Evolutionary conservation across 1,140 invertebrate genomes (phyloP), one percentile per base, ranked within the genome.

Genomic region (Hylaeus anthracinus): DNA sequence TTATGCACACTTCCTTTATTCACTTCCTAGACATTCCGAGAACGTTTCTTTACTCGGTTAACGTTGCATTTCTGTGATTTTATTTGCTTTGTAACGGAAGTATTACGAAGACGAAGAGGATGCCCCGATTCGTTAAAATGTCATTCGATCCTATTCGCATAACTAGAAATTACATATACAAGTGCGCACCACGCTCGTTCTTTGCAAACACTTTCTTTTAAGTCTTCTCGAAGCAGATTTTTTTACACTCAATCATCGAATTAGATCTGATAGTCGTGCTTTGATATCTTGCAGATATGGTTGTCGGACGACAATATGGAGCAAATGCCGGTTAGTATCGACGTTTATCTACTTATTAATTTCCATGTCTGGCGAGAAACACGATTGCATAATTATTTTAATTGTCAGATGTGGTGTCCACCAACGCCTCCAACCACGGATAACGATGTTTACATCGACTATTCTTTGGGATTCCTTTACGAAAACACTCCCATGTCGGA

Each of bases 371-470:
- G 15, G 4, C 15, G 8, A 5, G n/a, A 37, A 15, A 8, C 15
- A 3, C 8, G 2, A 37, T 48, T 60, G 48, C 63, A 45, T 73
- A 55, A 66, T 63, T 56, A 66, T 75, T 83, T 78, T 51, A 64
- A 55, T 84, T 8, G 69, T 83, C 93, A 99, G 98, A 96, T 99
- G 94, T 99, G 98, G 98, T 97, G 97, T 86, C 98, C 98, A 79
- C 98, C 98, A 76, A 99, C 98, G 14, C 98, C 98, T 81, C 98
- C 98, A 5, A 96, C 97, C 89, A 96, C 97, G 91, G 97, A 98
- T 84, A 96, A 96, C 91, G 98, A 99, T 92, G 95, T 98, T 10
- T 99, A 98, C 93, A 96, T 98, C 79, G 98, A 99, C 92, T 95
- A 96, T 86, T 96, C 96, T 65, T 91, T 98, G 88, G 95, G 95